phyloP scores from a whole-genome alignment of 2,888 invertebrate species.

The Elmis aenea region DNA sequence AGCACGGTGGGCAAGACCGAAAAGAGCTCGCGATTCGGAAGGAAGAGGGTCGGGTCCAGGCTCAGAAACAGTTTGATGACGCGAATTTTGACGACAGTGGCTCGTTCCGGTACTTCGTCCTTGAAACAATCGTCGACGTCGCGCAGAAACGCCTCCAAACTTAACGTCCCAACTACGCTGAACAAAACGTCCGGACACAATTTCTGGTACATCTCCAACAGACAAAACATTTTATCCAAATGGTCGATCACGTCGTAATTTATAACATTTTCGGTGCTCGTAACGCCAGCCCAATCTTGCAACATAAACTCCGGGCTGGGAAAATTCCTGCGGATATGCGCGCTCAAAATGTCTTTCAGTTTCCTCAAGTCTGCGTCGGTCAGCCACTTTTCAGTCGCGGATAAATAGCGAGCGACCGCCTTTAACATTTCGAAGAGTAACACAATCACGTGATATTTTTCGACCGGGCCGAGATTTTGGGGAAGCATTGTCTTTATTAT shows the following conservation, averaged over 20 bases:
- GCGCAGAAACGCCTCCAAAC: conserved; percentile 22
- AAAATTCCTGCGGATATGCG: conserved; percentile 34
- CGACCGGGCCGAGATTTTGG: conserved; percentile 29
- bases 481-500: conserved; percentile 35
- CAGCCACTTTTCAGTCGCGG: conserved; percentile 4
- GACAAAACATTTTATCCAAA: conserved; percentile 48
- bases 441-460: conserved; percentile 48
- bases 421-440: conserved; percentile 31
- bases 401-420: conserved; percentile 23
- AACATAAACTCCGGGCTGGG: conserved; percentile 40
- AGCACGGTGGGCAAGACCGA: conserved; percentile 27
- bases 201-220: conserved; percentile 52
- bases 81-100: conserved; percentile 35
- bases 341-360: conserved; percentile 20
- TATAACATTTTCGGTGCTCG: conserved; percentile 12
- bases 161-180: conserved; percentile 21
- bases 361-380: conserved; percentile 7
- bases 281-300: conserved; percentile 35
- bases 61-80: conserved; percentile 44
- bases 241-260: conserved; percentile 28
- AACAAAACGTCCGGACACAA: conserved; percentile 53
- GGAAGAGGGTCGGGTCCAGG: conserved; percentile 40
- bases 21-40: conserved; percentile 32
- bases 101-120: neutral
- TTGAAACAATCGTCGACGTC: conserved; percentile 1